These are phyloP conservation scores for Astyanax mexicanus DNA, from an alignment of 2,797 vertebrate genomes.

Conservation along the genomic window DNA sequence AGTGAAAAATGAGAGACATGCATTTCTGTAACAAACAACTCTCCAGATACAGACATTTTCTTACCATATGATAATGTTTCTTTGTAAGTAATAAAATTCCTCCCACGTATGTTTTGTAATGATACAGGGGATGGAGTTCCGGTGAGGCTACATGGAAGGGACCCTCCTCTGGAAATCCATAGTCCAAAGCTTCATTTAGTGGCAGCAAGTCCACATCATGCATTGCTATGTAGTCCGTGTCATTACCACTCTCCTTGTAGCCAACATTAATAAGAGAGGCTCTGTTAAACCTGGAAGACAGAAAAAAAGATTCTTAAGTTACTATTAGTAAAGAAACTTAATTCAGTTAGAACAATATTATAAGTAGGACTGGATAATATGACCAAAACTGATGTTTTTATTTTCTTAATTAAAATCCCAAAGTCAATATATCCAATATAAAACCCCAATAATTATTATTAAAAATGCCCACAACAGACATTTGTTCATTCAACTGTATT, in stretches of 20 bases:
- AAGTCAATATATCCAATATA: too few relatives aligned
- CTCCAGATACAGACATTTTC: constrained; percentile 27
- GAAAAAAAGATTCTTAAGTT: too few relatives aligned
- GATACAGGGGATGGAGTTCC: constrained; percentile 95
- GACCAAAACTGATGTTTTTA: too few relatives aligned
- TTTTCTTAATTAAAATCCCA: too few relatives aligned
- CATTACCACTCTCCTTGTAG: constrained; percentile 91
- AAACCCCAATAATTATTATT: too few relatives aligned
- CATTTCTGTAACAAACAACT: not conserved
- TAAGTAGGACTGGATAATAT: too few relatives aligned
- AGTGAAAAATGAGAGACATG: not conserved
- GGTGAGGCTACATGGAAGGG: constrained; percentile 96
- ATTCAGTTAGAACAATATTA: too few relatives aligned
- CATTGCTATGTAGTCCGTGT: constrained; percentile 98
- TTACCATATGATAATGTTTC: constrained; percentile 91
- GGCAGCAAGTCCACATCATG: constrained; percentile 96
- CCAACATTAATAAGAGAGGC: constrained; percentile 96
- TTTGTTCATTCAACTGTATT: too few relatives aligned
- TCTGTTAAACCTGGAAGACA: constrained; percentile 88
- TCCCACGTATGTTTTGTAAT: constrained; percentile 96
- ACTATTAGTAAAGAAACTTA: not conserved
- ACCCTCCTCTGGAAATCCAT: constrained; percentile 89
- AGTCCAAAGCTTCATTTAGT: constrained; percentile 91
- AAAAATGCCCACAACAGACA: too few relatives aligned
- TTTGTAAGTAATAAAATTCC: constrained; percentile 96